Evolutionary conservation across 2,113 vertebrate species (phyloP), one percentile per base, ranked within the genome.

Genomic region (Cygnus buccinator): DNA sequence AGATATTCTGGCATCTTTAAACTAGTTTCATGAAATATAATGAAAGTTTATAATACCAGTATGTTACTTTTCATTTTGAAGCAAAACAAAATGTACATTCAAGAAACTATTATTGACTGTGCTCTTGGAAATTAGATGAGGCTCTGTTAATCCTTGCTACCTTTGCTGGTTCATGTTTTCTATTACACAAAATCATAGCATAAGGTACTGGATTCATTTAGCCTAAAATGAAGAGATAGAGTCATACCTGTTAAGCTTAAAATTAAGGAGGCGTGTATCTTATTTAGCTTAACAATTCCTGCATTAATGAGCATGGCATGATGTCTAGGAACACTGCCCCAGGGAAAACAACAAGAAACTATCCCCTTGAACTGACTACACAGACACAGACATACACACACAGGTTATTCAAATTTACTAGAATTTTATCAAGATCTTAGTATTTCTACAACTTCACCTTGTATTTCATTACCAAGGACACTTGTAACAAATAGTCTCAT

Each of bases 391-490:
- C 2, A 12, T 5, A 6, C 15, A 58, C 9, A 61, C 22, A 52
- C 5, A 25, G 16, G 23, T 29, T 66, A 73, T 77, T 84, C 13
- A 75, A 18, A 86, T 62, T 80, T 87, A 58, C 44, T 18, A 28
- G 25, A 50, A 5, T 71, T 90, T 90, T 86, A 62, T 86, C 17
- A 55, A 81, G n/a, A 68, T 72, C 6, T 5, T 78, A 67, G 66
- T 29, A 77, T 78, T 94, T 91, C 70, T 82, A 58, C 35, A 82
- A 18, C 70, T 84, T 95, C 84, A 94, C 80, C 76, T 95, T 89
- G n/a, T 68, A 48, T 79, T 84, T 93, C 26, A 54, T 84, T 65
- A 63, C 13, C 52, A 92, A 89, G 73, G 66, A 63, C 77, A 67
- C 48, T 9, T 41, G 14, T 13, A 87, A 33, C 52, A 81, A 96